These are phyloP conservation scores for Chaetops frenatus DNA, from an alignment of 2,113 vertebrate genomes.

Conservation along the genomic window DNA sequence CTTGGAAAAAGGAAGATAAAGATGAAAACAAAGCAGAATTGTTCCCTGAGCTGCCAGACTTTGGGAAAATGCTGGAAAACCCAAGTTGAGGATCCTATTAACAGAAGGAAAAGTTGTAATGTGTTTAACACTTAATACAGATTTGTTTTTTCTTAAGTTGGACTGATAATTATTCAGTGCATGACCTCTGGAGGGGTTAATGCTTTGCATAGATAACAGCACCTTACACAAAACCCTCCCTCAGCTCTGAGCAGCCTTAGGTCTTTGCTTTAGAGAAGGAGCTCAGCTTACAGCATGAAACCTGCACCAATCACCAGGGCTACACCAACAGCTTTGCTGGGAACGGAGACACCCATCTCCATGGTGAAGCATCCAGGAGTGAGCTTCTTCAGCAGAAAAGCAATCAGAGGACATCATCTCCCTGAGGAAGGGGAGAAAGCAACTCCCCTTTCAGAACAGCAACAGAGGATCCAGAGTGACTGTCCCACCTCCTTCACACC, in stretches of 20 bases:
- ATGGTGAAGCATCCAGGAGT: not conserved
- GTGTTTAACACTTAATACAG: not conserved
- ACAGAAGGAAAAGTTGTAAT: not conserved
- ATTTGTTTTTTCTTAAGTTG: not conserved
- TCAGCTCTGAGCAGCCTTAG: not conserved
- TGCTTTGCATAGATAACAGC: not conserved
- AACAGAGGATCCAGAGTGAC: not conserved
- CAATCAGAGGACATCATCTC: not conserved
- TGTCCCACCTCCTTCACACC: not conserved
- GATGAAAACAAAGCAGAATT: not conserved
- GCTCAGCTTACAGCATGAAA: not conserved
- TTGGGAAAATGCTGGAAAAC: not conserved
- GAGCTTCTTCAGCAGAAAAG: not conserved
- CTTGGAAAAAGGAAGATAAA: not conserved
- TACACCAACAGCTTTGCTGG: not conserved
- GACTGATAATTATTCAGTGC: not conserved
- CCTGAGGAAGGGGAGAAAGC: not conserved
- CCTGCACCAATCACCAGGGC: not conserved
- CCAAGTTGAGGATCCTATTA: not conserved
- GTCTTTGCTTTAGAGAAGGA: not conserved
- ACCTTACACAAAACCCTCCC: not conserved
- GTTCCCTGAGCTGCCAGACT: not conserved
- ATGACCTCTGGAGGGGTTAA: not conserved
- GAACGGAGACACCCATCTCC: not conserved
- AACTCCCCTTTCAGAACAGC: not conserved